Evolutionary conservation across 2,113 vertebrate genomes (phyloP), one percentile per base, ranked within the genome.

Genomic region (Odontesthes bonariensis): DNA sequence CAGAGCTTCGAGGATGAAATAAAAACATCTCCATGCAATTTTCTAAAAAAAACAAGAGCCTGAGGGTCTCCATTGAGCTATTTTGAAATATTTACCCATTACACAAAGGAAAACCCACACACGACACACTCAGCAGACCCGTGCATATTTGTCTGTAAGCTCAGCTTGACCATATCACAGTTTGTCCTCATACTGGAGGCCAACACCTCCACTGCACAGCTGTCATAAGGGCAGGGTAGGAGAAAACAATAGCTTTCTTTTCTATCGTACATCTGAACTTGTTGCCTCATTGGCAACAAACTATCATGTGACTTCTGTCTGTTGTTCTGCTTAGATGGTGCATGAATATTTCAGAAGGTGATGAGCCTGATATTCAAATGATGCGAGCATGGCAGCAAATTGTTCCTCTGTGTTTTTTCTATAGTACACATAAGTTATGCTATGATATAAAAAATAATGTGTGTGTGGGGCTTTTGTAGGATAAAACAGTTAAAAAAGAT

Each of bases 181-280:
- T 47, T 55, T 70, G 19, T 77, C 46, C 59, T 83, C 76, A 75
- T 68, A 68, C 62, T 61, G 31, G 35, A 70, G 75, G 57, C 55
- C 71, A 69, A 81, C 83, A 86, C 88, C 82, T 85, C 75, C 78
- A 82, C 68, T 59, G 40, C 69, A 84, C 82, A 88, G 77, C 88
- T 88, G 86, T 76, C 72, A 76, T 23, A 32, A 23, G 73, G 75
- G 75, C 67, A 69, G 79, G 72, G 69, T 20, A 6, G 46, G 57
- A 1, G 23, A 84, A 81, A 82, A 91, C 88, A 91, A 91, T 79
- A 69, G 80, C 69, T n/a, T 16, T 55, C 69, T 88, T 78, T 78
- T 75, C n/a, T 64, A 73, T 75, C 73, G 75, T 69, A 73, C 82
- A 75, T 62, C 58, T 85, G 66, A 88, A 80, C 70, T 52, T 12